These are phyloP conservation scores for Cynaeus angustus DNA, from an alignment of 2,888 invertebrate species.

Conservation along the genomic window DNA sequence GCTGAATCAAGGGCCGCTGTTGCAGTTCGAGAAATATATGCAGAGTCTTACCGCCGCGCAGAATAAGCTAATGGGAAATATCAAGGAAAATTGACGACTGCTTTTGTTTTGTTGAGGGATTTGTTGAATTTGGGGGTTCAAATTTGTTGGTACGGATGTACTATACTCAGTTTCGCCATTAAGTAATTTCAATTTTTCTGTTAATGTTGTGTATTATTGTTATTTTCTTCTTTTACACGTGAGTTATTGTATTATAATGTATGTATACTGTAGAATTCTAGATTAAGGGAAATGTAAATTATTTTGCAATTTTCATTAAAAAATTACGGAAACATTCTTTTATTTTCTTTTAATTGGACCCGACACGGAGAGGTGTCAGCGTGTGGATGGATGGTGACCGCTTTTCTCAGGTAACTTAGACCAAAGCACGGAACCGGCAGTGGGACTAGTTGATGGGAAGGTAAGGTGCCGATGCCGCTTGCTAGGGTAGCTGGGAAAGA, in stretches of 20 bases:
- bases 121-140: constrained; percentile 10
- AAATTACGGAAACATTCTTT: constrained; percentile 53
- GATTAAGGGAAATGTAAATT: constrained; percentile 64
- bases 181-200: constrained; percentile 22
- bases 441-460: too few relatives aligned
- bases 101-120: constrained; percentile 34
- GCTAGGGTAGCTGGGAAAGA: too few relatives aligned
- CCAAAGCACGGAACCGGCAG: background rate
- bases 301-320: constrained; percentile 68
- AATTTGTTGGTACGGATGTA: background rate
- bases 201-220: constrained; percentile 52
- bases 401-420: background rate
- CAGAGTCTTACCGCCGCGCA: constrained; percentile 65
- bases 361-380: background rate
- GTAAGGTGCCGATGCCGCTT: too few relatives aligned
- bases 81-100: constrained; percentile 63
- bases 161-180: constrained; percentile 9
- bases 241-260: constrained; percentile 53
- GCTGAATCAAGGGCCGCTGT: constrained; percentile 65
- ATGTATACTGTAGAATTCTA: constrained; percentile 63
- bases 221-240: constrained; percentile 58
- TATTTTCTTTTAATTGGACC: constrained; percentile 39
- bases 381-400: too few relatives aligned
- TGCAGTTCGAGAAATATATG: constrained; percentile 70
- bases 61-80: constrained; percentile 59